phyloP scores from a whole-genome alignment of 2,888 invertebrate species.

The Dryobota labecula region DNA sequence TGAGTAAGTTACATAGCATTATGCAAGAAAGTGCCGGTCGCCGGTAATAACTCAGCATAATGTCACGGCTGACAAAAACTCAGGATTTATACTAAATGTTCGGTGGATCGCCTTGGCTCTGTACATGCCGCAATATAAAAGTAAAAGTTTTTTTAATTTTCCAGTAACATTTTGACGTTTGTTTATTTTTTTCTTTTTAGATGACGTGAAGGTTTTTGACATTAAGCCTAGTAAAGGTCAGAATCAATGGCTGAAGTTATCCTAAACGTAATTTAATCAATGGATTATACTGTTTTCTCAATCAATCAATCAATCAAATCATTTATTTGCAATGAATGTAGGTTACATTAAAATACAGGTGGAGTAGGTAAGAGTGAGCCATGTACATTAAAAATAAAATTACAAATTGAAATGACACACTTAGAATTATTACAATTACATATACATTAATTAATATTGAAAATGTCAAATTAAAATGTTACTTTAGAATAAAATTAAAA shows the following conservation, averaged over 20 bases:
- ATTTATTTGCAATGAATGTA: too few species aligned
- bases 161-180: background rate
- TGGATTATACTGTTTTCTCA: too few species aligned
- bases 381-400: too few species aligned
- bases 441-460: too few species aligned
- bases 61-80: slow-evolving; percentile 47
- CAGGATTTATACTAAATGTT: slow-evolving; percentile 20
- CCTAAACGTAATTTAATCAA: too few species aligned
- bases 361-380: too few species aligned
- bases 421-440: too few species aligned
- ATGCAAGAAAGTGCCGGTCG: slow-evolving; percentile 44
- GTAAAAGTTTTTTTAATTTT: slow-evolving; percentile 38
- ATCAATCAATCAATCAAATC: too few species aligned
- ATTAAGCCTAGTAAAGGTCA: background rate
- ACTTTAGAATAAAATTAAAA: too few species aligned
- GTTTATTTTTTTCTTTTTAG: background rate
- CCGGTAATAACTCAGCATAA: slow-evolving; percentile 35
- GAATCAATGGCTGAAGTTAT: background rate
- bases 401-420: too few species aligned
- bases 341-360: too few species aligned
- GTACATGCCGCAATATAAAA: slow-evolving; percentile 38
- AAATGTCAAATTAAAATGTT: too few species aligned
- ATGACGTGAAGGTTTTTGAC: background rate
- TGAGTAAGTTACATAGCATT: slow-evolving; percentile 29
- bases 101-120: slow-evolving; percentile 50